A percentile compares a stretch with the other conserved stretches of the same genome.
phyloP scores from a whole-genome alignment of 1,140 invertebrate genomes.

The Notospermus geniculatus region DNA sequence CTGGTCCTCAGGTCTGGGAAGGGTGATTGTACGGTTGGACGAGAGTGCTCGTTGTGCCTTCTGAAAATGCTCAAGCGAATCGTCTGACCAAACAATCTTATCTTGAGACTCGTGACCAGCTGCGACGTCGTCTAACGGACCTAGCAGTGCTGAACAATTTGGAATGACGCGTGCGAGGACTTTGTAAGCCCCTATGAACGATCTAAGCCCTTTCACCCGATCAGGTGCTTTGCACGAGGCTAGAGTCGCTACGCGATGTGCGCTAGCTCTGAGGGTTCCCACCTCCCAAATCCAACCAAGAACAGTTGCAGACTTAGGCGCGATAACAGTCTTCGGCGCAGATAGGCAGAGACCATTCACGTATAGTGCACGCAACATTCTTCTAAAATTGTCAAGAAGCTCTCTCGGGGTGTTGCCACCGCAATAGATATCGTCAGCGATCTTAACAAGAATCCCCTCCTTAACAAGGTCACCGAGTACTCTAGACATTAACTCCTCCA shows the following conservation, averaged over 20 bases:
- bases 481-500: constrained; percentile 31
- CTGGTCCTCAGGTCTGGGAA: constrained; percentile 3
- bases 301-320: constrained; percentile 13
- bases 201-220: constrained; percentile 12
- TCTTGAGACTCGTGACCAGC: constrained; percentile 2
- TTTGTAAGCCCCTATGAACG: constrained; percentile 11
- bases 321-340: constrained; percentile 13
- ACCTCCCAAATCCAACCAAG: constrained; percentile 24
- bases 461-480: constrained; percentile 27
- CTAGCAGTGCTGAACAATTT: neutral
- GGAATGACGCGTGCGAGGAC: constrained; percentile 2
- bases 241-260: constrained; percentile 20
- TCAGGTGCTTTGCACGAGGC: constrained; percentile 10
- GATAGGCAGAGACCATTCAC: constrained; percentile 14
- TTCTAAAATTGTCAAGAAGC: constrained; percentile 7
- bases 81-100: constrained; percentile 2
- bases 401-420: constrained; percentile 11
- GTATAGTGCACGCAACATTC: too few species aligned
- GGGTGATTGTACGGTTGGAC: neutral
- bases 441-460: constrained; percentile 21
- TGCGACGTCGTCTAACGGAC: neutral
- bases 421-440: constrained; percentile 16
- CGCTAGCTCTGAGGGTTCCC: constrained; percentile 18
- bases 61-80: neutral
- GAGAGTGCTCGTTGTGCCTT: neutral